phyloP scores from a whole-genome alignment of 2,888 invertebrate genomes.

The Lithophane semibrunnea region DNA sequence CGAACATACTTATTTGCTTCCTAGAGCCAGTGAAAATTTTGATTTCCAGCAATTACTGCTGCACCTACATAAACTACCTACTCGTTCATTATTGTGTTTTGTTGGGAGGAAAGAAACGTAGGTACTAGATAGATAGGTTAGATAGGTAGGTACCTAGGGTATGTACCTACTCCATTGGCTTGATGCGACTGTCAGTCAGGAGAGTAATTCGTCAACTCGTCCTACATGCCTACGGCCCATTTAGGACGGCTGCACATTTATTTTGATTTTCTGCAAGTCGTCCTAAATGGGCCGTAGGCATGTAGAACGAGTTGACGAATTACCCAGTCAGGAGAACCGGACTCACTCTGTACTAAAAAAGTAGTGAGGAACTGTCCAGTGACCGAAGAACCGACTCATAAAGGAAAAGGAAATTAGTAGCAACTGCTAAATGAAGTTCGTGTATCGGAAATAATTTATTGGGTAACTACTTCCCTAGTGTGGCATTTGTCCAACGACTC shows the following conservation, averaged over 20 bases:
- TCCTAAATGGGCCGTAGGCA: too few species aligned
- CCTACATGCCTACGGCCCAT: too few species aligned
- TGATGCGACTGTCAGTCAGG: too few species aligned
- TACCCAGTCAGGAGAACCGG: too few species aligned
- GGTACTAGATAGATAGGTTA: too few species aligned
- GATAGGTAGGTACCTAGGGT: too few species aligned
- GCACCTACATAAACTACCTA: neutral
- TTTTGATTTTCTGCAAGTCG: too few species aligned
- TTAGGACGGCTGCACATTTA: too few species aligned
- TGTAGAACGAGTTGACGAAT: too few species aligned
- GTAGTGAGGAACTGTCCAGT: neutral
- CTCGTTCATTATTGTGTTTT: neutral
- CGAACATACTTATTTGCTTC: neutral
- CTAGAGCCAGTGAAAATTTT: neutral
- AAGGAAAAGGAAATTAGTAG: constrained; percentile 24
- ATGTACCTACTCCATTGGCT: too few species aligned
- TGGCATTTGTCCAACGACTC: constrained; percentile 11
- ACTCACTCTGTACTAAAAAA: neutral
- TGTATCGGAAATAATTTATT: constrained; percentile 8
- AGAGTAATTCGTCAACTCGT: too few species aligned
- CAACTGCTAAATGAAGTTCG: neutral
- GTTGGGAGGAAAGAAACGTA: too few species aligned
- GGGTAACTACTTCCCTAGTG: constrained; percentile 30
- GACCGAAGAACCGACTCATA: neutral
- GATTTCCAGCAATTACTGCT: neutral